Evolutionary conservation across 53 echinoderm and acorn worm species (phyloP).

Genomic region (Mesocentrotus franciscanus): DNA sequence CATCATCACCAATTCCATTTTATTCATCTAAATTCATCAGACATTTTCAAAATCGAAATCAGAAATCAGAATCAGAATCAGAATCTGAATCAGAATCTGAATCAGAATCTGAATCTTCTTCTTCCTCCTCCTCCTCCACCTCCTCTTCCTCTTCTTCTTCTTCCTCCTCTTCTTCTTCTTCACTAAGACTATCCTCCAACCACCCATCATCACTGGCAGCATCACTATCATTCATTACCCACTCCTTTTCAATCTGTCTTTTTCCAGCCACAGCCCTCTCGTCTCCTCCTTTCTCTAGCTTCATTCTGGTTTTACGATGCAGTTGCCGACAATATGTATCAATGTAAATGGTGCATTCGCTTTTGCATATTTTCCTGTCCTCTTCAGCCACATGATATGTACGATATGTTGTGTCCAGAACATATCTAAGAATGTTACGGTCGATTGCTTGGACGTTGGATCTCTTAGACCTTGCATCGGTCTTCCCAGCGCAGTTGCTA

Average conservation of each 20-base stretch:
- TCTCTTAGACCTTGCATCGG: neutral
- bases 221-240: too few relatives aligned
- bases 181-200: neutral
- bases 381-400: neutral
- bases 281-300: neutral
- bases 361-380: neutral
- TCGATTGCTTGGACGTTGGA: neutral
- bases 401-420: neutral
- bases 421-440: neutral
- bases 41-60: neutral
- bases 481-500: slow-evolving; percentile 4
- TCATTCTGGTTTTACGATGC: neutral
- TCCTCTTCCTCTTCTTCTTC: neutral
- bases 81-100: neutral
- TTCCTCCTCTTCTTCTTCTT: neutral
- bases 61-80: too few relatives aligned
- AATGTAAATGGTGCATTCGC: neutral
- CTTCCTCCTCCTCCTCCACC: neutral
- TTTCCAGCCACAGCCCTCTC: neutral
- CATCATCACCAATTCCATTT: neutral
- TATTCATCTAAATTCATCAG: neutral
- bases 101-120: neutral
- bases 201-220: neutral
- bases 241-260: neutral
- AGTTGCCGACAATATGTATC: neutral